These are phyloP conservation scores for Cybosia mesomella DNA, from an alignment of 2,888 invertebrate genomes.

Conservation along the genomic window DNA sequence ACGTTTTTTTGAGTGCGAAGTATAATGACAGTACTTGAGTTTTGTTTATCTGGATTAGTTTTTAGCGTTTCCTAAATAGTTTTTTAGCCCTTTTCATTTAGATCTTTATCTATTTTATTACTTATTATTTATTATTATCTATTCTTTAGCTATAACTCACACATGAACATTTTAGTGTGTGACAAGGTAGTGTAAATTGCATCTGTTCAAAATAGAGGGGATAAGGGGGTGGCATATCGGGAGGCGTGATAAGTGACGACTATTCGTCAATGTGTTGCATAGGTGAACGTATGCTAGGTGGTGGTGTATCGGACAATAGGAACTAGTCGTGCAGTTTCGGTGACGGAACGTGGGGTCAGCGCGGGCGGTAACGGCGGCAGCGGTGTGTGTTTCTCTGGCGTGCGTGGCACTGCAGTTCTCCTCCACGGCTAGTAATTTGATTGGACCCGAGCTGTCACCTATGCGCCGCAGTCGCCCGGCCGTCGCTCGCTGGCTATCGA, in stretches of 20 bases:
- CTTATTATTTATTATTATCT: too few species aligned
- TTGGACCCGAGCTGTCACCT: slow-evolving; percentile 86
- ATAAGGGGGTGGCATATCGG: slow-evolving; percentile 64
- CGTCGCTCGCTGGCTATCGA: slow-evolving; percentile 87
- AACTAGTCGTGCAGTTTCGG: slow-evolving; percentile 62
- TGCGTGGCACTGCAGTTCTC: slow-evolving; percentile 81
- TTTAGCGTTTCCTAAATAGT: neutral
- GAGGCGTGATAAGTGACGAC: slow-evolving; percentile 69
- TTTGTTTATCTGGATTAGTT: neutral
- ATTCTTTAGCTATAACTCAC: too few species aligned
- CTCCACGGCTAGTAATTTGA: slow-evolving; percentile 85
- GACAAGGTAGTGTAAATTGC: slow-evolving; percentile 63
- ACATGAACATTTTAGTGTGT: slow-evolving; percentile 43
- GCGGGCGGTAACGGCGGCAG: slow-evolving; percentile 60
- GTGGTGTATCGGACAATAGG: slow-evolving; percentile 65
- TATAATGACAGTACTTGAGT: neutral
- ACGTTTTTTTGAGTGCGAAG: neutral
- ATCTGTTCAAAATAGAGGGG: slow-evolving; percentile 51
- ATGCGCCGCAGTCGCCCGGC: slow-evolving; percentile 86
- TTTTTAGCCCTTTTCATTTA: neutral
- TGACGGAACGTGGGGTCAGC: slow-evolving; percentile 58
- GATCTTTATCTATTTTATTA: neutral
- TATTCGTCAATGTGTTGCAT: slow-evolving; percentile 74
- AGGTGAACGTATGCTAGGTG: slow-evolving; percentile 58
- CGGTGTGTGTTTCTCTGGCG: slow-evolving; percentile 68